Conservation (phyloP, 2,888 invertebrate genomes). For the Junonia oenone region DNA sequence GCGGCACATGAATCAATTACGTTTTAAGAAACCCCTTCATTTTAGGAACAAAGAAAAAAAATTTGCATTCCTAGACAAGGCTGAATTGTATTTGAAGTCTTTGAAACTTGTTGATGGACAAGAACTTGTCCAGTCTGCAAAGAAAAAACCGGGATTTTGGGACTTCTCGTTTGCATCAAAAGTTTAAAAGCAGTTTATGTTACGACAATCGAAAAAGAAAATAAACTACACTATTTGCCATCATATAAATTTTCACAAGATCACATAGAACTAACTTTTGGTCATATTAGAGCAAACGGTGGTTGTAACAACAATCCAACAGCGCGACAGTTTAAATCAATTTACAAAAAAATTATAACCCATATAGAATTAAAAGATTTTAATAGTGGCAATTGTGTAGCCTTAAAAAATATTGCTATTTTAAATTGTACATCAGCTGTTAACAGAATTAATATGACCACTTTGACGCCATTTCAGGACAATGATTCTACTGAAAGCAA, state of each 20-base stretch:
- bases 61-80: background rate
- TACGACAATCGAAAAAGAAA: background rate
- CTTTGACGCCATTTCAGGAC: background rate
- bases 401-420: constrained; percentile 2
- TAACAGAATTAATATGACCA: constrained; percentile 5
- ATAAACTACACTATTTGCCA: background rate
- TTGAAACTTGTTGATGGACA: background rate
- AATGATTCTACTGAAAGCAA: background rate
- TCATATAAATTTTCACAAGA: background rate
- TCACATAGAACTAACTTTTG: constrained; percentile 10
- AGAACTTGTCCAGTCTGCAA: background rate
- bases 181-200: background rate
- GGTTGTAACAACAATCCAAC: constrained; percentile 9
- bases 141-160: background rate
- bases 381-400: constrained; percentile 3
- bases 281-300: constrained; percentile 5
- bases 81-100: background rate
- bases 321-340: constrained; percentile 9
- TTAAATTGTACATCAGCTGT: constrained; percentile 7
- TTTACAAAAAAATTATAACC: background rate
- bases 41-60: background rate
- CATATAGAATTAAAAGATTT: background rate
- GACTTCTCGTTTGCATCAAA: background rate
- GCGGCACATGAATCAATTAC: background rate
- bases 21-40: background rate